Conservation (phyloP, 2,797 vertebrate species). For the Anas capensis region DNA sequence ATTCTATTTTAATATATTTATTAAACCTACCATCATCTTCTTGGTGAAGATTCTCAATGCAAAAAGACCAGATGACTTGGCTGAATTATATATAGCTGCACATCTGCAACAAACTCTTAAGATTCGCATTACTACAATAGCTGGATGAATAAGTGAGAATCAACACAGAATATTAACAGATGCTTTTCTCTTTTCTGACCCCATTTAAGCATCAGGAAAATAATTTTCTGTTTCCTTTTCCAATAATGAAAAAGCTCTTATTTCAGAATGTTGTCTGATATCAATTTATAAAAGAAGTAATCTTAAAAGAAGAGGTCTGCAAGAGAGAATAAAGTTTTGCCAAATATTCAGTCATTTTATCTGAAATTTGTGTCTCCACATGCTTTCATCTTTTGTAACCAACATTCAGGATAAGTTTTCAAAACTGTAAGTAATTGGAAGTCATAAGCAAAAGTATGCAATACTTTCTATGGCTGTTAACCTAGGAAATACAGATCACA, state of each 20-base stretch:
- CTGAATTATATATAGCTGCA: not conserved
- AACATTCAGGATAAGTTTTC: not conserved
- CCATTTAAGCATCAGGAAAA: not conserved
- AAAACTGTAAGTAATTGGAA: not conserved
- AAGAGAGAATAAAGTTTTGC: not conserved
- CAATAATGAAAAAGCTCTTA: not conserved
- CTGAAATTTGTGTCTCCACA: not conserved
- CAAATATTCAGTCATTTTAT: not conserved
- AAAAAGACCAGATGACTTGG: not conserved
- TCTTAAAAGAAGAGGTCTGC: not conserved
- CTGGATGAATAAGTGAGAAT: not conserved
- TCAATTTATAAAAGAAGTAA: not conserved
- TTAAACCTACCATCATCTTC: not conserved
- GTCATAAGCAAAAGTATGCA: not conserved
- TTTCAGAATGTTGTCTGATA: not conserved
- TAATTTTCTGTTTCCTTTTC: not conserved
- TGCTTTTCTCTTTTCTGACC: slow-evolving; percentile 5
- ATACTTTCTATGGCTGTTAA: not conserved
- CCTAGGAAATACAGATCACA: not conserved
- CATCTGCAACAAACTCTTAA: slow-evolving; percentile 39
- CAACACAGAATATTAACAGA: not conserved
- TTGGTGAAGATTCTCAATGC: not conserved
- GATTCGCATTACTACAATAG: slow-evolving; percentile 40
- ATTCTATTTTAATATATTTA: not conserved
- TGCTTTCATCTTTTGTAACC: not conserved